These are phyloP conservation scores for Drosophila prostipennis DNA, from an alignment of 2,888 invertebrate species.

Conservation along the genomic window DNA sequence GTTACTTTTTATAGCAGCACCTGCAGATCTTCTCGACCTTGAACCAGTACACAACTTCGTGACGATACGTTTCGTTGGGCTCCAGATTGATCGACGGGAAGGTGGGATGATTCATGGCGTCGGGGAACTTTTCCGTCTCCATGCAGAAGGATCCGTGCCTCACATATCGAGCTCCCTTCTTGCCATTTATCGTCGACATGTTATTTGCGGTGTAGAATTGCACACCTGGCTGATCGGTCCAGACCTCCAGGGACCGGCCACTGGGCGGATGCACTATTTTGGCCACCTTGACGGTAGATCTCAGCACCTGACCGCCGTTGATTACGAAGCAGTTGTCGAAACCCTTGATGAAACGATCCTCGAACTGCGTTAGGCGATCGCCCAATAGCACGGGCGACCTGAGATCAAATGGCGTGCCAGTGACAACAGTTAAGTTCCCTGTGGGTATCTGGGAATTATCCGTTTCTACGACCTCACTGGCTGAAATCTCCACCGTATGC, in stretches of 20 bases:
- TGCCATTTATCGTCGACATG: background rate
- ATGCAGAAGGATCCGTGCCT: background rate
- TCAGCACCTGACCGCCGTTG: background rate
- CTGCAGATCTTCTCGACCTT: slow-evolving; percentile 5
- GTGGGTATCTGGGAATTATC: background rate
- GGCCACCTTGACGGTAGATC: slow-evolving; percentile 2
- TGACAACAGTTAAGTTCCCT: background rate
- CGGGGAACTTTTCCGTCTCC: slow-evolving; percentile 1
- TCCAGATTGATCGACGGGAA: background rate
- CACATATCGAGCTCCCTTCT: background rate
- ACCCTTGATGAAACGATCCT: background rate
- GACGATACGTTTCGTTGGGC: background rate
- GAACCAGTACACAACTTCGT: slow-evolving; percentile 4
- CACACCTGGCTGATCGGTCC: slow-evolving; percentile 2
- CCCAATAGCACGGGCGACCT: background rate
- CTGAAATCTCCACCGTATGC: slow-evolving; percentile 3
- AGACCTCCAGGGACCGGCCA: background rate
- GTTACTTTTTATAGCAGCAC: background rate
- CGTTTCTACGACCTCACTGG: background rate
- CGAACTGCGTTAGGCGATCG: background rate
- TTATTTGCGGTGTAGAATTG: slow-evolving; percentile 1
- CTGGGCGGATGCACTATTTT: slow-evolving; percentile 3
- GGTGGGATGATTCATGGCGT: background rate
- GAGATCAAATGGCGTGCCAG: background rate
- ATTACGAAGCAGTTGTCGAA: slow-evolving; percentile 3